These are phyloP conservation scores for Anthoscopus minutus DNA, from an alignment of 2,113 vertebrate species.

Conservation along the genomic window DNA sequence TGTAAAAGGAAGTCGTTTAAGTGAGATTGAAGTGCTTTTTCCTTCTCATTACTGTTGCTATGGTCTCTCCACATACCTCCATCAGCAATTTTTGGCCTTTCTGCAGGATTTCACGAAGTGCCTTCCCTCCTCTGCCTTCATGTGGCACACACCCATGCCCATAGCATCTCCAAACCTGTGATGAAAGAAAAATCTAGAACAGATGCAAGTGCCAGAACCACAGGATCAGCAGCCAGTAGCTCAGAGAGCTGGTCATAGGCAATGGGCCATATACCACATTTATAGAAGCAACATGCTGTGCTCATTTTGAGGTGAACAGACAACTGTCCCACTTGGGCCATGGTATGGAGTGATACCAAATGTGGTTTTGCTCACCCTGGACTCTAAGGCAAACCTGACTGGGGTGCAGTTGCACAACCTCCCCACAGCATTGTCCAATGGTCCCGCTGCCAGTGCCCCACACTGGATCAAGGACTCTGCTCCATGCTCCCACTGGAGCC, in stretches of 20 bases:
- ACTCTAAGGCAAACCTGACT: neutral
- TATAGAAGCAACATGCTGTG: neutral
- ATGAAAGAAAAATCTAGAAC: neutral
- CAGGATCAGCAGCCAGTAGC: neutral
- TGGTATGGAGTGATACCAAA: neutral
- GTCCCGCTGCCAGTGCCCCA: neutral
- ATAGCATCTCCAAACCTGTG: neutral
- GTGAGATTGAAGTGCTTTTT: neutral
- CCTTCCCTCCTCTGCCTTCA: neutral
- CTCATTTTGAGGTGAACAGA: neutral
- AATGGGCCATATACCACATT: neutral
- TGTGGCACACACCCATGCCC: neutral
- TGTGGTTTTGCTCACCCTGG: neutral
- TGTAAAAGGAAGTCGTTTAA: neutral
- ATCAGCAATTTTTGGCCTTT: neutral
- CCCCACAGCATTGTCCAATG: fast-evolving
- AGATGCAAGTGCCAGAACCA: neutral
- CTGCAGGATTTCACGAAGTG: neutral
- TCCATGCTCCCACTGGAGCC: neutral
- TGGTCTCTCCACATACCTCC: neutral
- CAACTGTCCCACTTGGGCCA: neutral
- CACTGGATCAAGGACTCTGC: neutral
- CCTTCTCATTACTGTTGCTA: neutral
- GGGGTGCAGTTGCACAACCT: neutral
- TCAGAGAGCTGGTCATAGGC: neutral